These are phyloP conservation scores for Tenthredo amoena DNA, from an alignment of 2,888 invertebrate genomes.

Conservation along the genomic window DNA sequence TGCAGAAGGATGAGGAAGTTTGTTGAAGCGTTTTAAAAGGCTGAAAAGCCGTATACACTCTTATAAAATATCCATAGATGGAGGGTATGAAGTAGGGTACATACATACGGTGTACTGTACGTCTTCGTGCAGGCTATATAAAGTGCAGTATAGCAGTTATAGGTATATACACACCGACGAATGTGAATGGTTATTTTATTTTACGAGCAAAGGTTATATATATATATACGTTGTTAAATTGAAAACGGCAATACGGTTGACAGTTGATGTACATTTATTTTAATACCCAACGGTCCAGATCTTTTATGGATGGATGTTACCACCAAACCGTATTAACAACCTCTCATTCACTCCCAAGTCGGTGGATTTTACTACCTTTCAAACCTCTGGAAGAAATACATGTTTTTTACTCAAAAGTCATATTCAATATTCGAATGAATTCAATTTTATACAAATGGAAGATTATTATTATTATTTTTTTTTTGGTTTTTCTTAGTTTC, in stretches of 20 bases:
- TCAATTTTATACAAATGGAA: background rate
- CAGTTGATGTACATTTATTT: constrained; percentile 31
- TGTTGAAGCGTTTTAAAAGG: constrained; percentile 2
- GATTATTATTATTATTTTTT: background rate
- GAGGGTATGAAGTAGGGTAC: background rate
- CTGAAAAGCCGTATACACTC: background rate
- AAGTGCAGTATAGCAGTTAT: too few species aligned
- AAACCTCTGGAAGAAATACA: background rate
- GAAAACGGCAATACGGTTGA: constrained; percentile 36
- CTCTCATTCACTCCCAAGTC: background rate
- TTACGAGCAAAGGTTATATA: background rate
- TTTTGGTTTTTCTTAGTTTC: background rate
- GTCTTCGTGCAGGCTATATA: background rate
- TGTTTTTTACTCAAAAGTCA: too few species aligned
- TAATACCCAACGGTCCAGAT: background rate
- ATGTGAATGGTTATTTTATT: background rate
- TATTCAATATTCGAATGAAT: background rate
- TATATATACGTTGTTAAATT: constrained; percentile 6
- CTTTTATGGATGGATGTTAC: background rate
- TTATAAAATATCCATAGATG: background rate
- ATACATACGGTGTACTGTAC: background rate
- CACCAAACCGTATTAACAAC: constrained; percentile 31
- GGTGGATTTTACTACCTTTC: background rate
- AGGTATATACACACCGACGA: background rate
- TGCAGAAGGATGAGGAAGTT: background rate